Percentiles rank a stretch among this genome's conserved stretches.
Evolutionary conservation across 2,888 invertebrate species (phyloP).

Genomic region (Pteria penguin): DNA sequence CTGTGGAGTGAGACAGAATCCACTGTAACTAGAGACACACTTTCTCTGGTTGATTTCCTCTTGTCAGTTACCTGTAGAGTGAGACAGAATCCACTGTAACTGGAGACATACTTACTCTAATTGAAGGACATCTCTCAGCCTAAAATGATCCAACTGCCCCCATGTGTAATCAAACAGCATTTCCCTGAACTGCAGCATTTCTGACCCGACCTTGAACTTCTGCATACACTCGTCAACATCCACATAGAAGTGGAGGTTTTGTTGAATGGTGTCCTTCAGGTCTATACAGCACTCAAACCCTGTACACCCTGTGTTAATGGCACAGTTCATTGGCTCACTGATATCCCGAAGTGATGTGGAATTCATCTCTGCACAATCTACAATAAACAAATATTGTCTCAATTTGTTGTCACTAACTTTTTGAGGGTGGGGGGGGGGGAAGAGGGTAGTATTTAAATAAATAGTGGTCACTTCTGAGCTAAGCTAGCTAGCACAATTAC

Average conservation of each 20-base stretch:
- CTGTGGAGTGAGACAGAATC: too few species aligned
- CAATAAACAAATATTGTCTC: not conserved
- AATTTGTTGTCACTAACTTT: not conserved
- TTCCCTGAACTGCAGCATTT: conserved; percentile 17
- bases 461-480: too few species aligned
- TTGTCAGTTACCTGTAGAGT: too few species aligned
- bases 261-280: conserved; percentile 18
- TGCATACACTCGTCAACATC: conserved; percentile 31
- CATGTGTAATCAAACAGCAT: conserved; percentile 28
- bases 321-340: conserved; percentile 13
- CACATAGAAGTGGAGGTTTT: conserved; percentile 21
- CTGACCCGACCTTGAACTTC: conserved; percentile 34
- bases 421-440: too few species aligned
- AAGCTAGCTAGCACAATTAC: too few species aligned
- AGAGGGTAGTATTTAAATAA: too few species aligned
- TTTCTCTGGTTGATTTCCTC: too few species aligned
- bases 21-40: too few species aligned
- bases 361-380: conserved; percentile 1
- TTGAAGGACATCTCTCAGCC: conserved; percentile 38
- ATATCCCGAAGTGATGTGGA: not conserved
- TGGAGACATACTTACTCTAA: conserved; percentile 17
- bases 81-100: too few species aligned
- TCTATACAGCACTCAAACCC: conserved; percentile 35
- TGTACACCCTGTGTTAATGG: conserved; percentile 28
- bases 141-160: conserved; percentile 25